These are phyloP conservation scores for Kradibia gibbosae DNA, from an alignment of 1,140 invertebrate species.

Conservation along the genomic window DNA sequence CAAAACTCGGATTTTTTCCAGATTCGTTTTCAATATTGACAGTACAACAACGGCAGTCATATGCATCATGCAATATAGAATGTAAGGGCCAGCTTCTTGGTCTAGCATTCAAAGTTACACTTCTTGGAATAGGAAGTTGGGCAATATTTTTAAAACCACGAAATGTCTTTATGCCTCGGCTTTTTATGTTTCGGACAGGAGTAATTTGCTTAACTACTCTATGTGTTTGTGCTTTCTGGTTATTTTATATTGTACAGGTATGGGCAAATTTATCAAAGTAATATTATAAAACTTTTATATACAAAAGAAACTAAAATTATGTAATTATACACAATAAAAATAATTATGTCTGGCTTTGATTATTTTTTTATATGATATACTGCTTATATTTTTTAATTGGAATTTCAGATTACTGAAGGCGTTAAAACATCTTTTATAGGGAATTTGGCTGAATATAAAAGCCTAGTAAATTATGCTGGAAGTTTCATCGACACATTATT, in stretches of 20 bases:
- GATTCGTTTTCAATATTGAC: constrained; percentile 72
- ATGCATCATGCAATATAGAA: constrained; percentile 85
- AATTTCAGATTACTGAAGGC: constrained; percentile 82
- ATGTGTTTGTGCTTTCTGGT: constrained; percentile 96
- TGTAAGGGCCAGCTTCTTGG: constrained; percentile 92
- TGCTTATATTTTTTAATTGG: not conserved
- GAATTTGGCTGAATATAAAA: constrained; percentile 85
- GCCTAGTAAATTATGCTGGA: constrained; percentile 90
- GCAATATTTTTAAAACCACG: constrained; percentile 85
- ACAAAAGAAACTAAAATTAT: not conserved
- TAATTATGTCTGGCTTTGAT: no score
- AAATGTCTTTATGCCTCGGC: constrained; percentile 91
- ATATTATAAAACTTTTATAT: not conserved
- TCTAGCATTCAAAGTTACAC: constrained; percentile 91
- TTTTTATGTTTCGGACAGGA: constrained; percentile 92
- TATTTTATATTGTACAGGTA: constrained; percentile 94
- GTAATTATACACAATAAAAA: not conserved
- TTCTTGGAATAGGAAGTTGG: constrained; percentile 94
- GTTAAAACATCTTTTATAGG: constrained; percentile 83
- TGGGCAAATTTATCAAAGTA: constrained; percentile 39
- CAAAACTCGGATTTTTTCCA: constrained; percentile 88
- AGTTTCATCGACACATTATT: constrained; percentile 93
- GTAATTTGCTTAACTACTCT: constrained; percentile 92
- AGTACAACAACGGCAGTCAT: constrained; percentile 75
- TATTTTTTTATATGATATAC: not conserved